Base-by-base conservation (phyloP, 2,797 vertebrate species). In the Trachops cirrhosus region DNA sequence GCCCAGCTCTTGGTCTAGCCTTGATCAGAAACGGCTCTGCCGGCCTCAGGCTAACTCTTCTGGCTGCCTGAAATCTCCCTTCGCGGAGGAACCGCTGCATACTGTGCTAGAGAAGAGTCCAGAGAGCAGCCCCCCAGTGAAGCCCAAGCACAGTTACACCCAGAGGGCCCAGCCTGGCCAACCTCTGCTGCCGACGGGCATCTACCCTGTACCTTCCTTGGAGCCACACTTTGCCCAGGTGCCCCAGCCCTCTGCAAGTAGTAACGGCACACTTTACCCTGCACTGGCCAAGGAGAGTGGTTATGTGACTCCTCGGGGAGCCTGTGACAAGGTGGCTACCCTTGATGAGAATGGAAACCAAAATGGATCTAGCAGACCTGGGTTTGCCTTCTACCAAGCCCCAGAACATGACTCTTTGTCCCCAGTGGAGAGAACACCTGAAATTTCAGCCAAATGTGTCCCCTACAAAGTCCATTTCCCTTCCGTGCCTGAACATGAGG, bases 61-160 rank as follows among this genome's bases (percentile, higher is more conserved):
- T 0, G 97, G 98, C 18, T 96, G 99, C 32, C 96, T 97, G 96
- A 99, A 98, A 73, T 96, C 97, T 0, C 98, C 98, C 19, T 98
- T 99, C 0, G 54, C 98, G 2, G 99, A 99, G 89, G 99, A 99
- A 37, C 99, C 99, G 83, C 99, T 99, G 96, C 99, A 99, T 97
- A 99, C 99, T 0, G 97, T 97, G 16, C 97, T 99, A 50, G 99
- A 99, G 98, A 99, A 99, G 98, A 99, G 99, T 97, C 99, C 99
- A 0, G 99, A 99, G 97, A 99, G 98, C 98, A 99, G 99, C 97
- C 99, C 99, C 44, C 99, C 98, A 1, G 98, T 97, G 93, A 99
- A 98, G 97, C 99, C 99, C 85, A 99, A 99, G 83, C 99, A 99
- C 86, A 98, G 96, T 84, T 98, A 98, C n/a, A 96, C 91, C 21